Base-by-base conservation (phyloP, 2,797 vertebrate species). In the Tolypeutes matacus region DNA sequence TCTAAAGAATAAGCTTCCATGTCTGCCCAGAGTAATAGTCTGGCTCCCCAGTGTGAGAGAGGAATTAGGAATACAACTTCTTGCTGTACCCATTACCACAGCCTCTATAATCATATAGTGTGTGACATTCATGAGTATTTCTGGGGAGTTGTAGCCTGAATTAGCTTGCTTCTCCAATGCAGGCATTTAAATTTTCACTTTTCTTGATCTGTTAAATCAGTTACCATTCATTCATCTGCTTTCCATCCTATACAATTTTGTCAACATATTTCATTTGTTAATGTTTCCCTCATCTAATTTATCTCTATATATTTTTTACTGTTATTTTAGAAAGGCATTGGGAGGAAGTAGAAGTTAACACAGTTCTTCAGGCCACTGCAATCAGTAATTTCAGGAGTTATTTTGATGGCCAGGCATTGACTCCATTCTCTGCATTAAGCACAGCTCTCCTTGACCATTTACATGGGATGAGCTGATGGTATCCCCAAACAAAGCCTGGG, bases 271-370 rank as follows among this genome's bases (percentile, higher is more conserved):
- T 89, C 46, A 95, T 89, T 80, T 69, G 25, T 60, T 67, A 17
- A 72, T 70, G 18, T 92, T 86, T 86, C 76, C 64, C 70, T 91
- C 21, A 27, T 89, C 85, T 91, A 69, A 80, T 93, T 90, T 89
- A 34, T 91, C 78, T 81, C 56, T 36, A 14, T 39, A 9, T 29
- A 56, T 89, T 62, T n/a, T 86, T 67, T 34, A 31, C 29, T 84
- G 15, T 89, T 92, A 67, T 89, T 95, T 96, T 73, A 82, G n/a
- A 86, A 0, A 1, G 10, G 18, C n/a, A 17, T 64, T 81, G 60
- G 29, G 72, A 86, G 69, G 90, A 95, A 86, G 31, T 25, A 51
- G 75, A 83, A 67, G 15, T 21, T 67, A 58, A 69, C 46, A n/a
- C 1, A 70, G 23, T 51, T 91, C 53, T 86, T 72, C 31, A 78